Percentiles rank a stretch among this genome's conserved stretches.
Conservation (phyloP, 2,797 vertebrate species). For the Anguilla megastoma region DNA sequence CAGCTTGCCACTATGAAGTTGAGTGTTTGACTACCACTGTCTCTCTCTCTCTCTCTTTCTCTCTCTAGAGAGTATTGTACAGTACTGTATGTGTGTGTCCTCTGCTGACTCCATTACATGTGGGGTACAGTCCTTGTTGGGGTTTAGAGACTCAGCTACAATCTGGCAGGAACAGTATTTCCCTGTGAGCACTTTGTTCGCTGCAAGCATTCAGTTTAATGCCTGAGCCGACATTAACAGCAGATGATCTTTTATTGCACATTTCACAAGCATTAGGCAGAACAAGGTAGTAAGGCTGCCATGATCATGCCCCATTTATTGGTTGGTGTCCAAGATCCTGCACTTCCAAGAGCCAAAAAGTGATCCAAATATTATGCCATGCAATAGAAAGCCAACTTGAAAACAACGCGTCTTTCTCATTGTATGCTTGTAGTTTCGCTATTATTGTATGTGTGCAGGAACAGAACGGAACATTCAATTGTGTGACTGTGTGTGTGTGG, state of each 20-base stretch:
- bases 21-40: not conserved
- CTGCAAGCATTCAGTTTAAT: not conserved
- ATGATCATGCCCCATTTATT: not conserved
- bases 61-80: not conserved
- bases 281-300: not conserved
- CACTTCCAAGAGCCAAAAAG: not conserved
- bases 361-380: not conserved
- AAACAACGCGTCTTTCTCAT: not conserved
- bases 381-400: not conserved
- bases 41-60: too few relatives aligned
- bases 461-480: not conserved
- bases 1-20: not conserved
- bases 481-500: not conserved
- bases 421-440: not conserved
- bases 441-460: not conserved
- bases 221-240: not conserved
- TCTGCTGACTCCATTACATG: not conserved
- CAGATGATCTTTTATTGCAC: constrained; percentile 21
- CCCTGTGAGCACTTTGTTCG: not conserved
- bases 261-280: constrained; percentile 7
- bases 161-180: not conserved
- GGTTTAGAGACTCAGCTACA: not conserved
- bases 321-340: not conserved
- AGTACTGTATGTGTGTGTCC: not conserved
- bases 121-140: not conserved